Conservation (phyloP, 2,888 invertebrate species). For the Trachelus stipa region DNA sequence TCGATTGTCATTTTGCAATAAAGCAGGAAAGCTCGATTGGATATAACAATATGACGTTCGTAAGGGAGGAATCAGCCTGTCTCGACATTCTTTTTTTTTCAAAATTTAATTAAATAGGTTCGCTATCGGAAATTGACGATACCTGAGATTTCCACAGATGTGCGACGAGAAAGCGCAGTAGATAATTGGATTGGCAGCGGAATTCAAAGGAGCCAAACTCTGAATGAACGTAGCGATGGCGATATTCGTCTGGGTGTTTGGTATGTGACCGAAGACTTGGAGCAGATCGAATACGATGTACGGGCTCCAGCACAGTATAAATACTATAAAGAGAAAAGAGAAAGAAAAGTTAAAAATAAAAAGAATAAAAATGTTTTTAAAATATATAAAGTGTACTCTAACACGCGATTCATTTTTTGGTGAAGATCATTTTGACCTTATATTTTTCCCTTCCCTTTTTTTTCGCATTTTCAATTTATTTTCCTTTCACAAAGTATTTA, state of each 20-base stretch:
- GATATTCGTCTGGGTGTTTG: conserved; percentile 78
- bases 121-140: conserved; percentile 24
- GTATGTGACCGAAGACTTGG: conserved; percentile 84
- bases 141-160: conserved; percentile 84
- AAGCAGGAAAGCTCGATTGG: not conserved
- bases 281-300: conserved; percentile 89
- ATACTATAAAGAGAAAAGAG: conserved; percentile 73
- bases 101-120: not conserved
- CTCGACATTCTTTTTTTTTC: not conserved
- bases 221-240: conserved; percentile 88
- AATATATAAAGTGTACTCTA: not conserved
- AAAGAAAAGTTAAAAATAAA: not conserved
- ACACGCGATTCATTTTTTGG: not conserved
- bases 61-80: not conserved
- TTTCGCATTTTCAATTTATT: too few species aligned
- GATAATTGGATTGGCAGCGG: conserved; percentile 90
- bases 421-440: not conserved
- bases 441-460: too few species aligned
- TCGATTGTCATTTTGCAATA: not conserved
- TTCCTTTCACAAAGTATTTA: not conserved
- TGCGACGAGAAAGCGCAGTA: conserved; percentile 90
- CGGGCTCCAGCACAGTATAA: conserved; percentile 91
- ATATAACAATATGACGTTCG: not conserved
- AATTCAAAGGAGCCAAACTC: conserved; percentile 88
- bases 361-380: not conserved